Conservation (phyloP, 2,113 vertebrate genomes). For the Galeopterus variegatus region DNA sequence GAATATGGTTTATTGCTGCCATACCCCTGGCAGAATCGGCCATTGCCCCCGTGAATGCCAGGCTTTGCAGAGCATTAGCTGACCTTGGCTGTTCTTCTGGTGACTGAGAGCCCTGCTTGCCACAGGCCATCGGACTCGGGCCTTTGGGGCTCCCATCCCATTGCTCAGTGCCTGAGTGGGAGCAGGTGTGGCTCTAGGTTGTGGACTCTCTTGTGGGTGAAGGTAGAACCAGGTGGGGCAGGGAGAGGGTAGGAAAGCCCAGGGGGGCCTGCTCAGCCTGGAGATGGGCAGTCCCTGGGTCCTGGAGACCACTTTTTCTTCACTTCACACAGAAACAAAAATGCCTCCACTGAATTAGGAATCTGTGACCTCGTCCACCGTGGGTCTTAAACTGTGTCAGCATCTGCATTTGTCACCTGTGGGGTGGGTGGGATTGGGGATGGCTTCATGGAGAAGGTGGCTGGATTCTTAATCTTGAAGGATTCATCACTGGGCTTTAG, state of each 20-base stretch:
- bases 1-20: conserved; percentile 16
- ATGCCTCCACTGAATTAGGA: background rate
- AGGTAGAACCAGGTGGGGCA: background rate
- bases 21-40: background rate
- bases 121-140: background rate
- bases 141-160: background rate
- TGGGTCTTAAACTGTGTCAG: background rate
- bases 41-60: background rate
- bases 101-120: background rate
- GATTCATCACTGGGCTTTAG: background rate
- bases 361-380: background rate
- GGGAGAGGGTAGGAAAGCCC: background rate
- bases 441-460: background rate
- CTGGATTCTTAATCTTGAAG: background rate
- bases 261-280: background rate
- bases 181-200: background rate
- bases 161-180: background rate
- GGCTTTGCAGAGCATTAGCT: conserved; percentile 40
- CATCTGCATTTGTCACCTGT: background rate
- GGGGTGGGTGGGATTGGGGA: background rate
- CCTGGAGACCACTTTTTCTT: background rate
- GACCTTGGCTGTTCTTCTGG: conserved; percentile 55
- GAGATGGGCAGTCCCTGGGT: no score
- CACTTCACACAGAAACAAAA: background rate
- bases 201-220: background rate